Evolutionary conservation across 1,140 invertebrate genomes (phyloP), one percentile per base, ranked within the genome.

Genomic region (Drosophila punjabiensis): DNA sequence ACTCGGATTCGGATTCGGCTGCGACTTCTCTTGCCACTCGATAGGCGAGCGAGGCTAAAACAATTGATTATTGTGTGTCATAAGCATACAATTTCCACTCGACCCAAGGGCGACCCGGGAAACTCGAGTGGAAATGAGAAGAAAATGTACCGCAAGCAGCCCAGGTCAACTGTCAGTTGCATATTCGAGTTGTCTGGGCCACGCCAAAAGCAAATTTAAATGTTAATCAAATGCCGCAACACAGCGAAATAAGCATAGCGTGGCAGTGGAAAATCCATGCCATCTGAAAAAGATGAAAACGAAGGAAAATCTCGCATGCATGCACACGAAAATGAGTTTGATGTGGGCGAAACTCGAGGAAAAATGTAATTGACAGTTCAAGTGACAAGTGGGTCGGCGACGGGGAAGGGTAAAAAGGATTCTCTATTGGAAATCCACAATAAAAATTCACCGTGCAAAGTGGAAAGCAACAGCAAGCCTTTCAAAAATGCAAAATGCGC

Each of bases 251-350:
- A 53, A 76, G 69, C 62, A 70, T 45, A 32, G 45, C 13, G 24
- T 39, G 41, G 37, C 9, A 30, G 20, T 16, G 48, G 43, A 33
- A 53, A 50, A 53, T 37, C 55, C 52, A 53, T 53, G 9, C 52
- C 52, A 20, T 18, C 28, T 50, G 45, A 58, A 80, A 79, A 66
- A 75, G 61, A 76, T 68, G 81, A 65, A 69, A 58, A 41, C 56
- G 84, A 83, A 81, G 73, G 48, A 73, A 81, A 70, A 89, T 81
- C 69, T 88, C 85, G 85, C 85, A 89, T 88, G 85, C 85, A 85
- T 88, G 85, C 85, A 89, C 85, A 89, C 74, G 78, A 88, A 88
- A 89, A 88, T 85, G 81, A 88, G 82, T 89, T 88, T 89, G 85
- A 88, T 84, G 70, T 89, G 85, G 86, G 77, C 33, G 45, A 24